phyloP scores from a whole-genome alignment of 64 coral and sea anemone species.

The Montipora cactus region DNA sequence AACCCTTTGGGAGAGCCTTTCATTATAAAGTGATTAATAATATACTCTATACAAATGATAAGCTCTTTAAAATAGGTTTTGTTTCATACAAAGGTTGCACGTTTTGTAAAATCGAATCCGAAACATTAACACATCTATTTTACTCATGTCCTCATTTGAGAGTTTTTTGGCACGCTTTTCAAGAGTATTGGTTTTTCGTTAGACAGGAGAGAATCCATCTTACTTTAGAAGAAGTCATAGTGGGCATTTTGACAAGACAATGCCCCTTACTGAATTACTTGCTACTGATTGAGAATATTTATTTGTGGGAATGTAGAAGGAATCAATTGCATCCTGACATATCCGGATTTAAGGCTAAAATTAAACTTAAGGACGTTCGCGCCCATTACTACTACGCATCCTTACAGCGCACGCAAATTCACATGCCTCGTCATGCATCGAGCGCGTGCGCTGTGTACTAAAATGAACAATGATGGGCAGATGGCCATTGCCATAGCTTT shows the following conservation, averaged over 20 bases:
- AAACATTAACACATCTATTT: background rate
- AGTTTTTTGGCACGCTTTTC: no score
- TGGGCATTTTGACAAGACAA: no score
- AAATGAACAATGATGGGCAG: no score
- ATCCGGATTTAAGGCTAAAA: background rate
- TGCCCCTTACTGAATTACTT: no score
- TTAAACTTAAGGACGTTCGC: background rate
- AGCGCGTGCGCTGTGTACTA: no score
- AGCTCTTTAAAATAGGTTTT: background rate
- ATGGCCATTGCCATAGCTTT: no score
- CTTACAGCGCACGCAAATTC: no score
- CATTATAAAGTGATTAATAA: background rate
- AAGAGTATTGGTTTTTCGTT: no score
- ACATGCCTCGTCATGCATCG: no score
- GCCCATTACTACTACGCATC: no score
- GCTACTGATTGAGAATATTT: background rate
- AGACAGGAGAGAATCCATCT: no score
- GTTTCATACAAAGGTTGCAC: background rate
- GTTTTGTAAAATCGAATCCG: background rate
- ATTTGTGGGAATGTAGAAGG: background rate
- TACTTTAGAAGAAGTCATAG: no score
- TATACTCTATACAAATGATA: background rate
- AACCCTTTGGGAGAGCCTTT: background rate
- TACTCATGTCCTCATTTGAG: background rate
- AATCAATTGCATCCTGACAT: background rate